Percentiles rank a stretch among this genome's conserved stretches.
Evolutionary conservation across 2,888 invertebrate species (phyloP).

Genomic region (Sialis lutaria): DNA sequence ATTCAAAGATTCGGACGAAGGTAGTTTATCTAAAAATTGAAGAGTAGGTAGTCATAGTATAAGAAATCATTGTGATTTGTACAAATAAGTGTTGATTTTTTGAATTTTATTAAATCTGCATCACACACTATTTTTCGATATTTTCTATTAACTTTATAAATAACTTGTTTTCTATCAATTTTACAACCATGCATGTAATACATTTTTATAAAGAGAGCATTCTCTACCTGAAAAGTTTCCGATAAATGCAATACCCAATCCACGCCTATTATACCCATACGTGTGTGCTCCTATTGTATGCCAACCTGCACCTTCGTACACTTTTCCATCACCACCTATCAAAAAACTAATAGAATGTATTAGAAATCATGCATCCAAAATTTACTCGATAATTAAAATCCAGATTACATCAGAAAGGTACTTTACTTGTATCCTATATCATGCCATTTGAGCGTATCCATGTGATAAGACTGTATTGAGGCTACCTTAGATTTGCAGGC

Average conservation of each 20-base stretch:
- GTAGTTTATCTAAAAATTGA: too few relatives aligned
- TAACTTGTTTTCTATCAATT: neutral
- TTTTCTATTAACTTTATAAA: too few relatives aligned
- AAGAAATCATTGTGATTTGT: too few relatives aligned
- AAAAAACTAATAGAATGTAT: constrained; percentile 28
- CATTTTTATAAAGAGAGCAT: too few relatives aligned
- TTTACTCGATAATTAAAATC: neutral
- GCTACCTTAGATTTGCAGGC: constrained; percentile 25
- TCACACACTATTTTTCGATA: too few relatives aligned
- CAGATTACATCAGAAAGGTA: neutral
- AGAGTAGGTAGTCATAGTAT: too few relatives aligned
- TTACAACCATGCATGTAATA: too few relatives aligned
- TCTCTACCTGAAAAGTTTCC: constrained; percentile 38
- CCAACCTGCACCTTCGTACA: constrained; percentile 44
- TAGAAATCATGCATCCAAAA: too few relatives aligned
- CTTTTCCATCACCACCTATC: constrained; percentile 37
- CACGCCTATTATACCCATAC: constrained; percentile 29
- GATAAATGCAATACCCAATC: constrained; percentile 37
- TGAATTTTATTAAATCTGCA: too few relatives aligned
- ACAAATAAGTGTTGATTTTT: too few relatives aligned
- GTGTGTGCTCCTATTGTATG: constrained; percentile 37
- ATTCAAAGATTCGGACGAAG: neutral
- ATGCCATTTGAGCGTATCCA: constrained; percentile 26
- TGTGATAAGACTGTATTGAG: constrained; percentile 33
- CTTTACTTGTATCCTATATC: constrained; percentile 44